phyloP scores from a whole-genome alignment of 2,888 invertebrate genomes.

The Timandra comae region DNA sequence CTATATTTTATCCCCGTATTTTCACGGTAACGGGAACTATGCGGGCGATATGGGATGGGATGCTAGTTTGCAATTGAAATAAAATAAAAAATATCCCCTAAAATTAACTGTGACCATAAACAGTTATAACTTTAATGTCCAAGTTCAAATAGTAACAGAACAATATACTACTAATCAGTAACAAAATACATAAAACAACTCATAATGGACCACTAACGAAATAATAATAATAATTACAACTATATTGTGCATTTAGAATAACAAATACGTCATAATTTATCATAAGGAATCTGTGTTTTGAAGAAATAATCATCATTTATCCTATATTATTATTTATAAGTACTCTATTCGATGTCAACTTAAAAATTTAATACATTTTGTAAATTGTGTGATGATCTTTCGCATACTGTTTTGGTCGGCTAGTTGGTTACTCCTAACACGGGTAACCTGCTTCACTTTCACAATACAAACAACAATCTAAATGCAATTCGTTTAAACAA shows the following conservation, averaged over 20 bases:
- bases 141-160: constrained; percentile 37
- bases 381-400: constrained; percentile 7
- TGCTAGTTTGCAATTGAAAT: no score
- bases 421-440: no score
- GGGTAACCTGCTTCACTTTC: no score
- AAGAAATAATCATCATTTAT: no score
- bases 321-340: constrained; percentile 6
- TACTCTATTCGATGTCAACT: constrained; percentile 20
- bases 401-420: no score
- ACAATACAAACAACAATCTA: no score
- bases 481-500: no score
- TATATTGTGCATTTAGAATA: constrained; percentile 1
- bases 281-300: no score
- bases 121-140: constrained; percentile 39
- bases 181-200: constrained; percentile 16
- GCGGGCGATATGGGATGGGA: no score
- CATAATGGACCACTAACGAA: constrained; percentile 10
- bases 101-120: constrained; percentile 19
- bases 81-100: constrained; percentile 1
- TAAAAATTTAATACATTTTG: no score
- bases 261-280: constrained; percentile 5
- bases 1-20: no score
- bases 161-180: constrained; percentile 28
- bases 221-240: constrained; percentile 6
- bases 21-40: no score